Percentiles rank a stretch among this genome's conserved stretches.
Conservation (phyloP, 2,113 vertebrate genomes). For the Camelus bactrianus region DNA sequence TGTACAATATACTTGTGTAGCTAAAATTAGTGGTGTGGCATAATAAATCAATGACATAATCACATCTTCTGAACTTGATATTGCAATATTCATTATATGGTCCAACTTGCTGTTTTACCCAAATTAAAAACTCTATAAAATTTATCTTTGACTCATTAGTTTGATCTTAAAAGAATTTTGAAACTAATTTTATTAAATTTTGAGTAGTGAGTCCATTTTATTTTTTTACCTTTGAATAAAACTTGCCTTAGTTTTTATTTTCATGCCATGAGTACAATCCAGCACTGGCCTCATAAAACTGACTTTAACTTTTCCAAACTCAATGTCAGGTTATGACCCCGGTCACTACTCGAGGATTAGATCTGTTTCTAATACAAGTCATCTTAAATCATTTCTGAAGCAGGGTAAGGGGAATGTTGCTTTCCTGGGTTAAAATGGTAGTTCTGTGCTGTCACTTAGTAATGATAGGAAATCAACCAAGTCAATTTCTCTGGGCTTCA, state of each 20-base stretch:
- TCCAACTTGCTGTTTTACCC: neutral
- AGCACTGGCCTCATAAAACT: neutral
- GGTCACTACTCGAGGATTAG: neutral
- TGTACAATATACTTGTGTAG: neutral
- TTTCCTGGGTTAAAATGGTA: neutral
- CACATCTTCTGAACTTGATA: neutral
- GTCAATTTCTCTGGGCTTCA: neutral
- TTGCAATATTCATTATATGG: neutral
- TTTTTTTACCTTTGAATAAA: constrained; percentile 31
- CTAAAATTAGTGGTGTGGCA: neutral
- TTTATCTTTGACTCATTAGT: neutral
- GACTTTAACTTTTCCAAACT: neutral
- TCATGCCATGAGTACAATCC: neutral
- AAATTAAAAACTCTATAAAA: neutral
- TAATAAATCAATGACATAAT: neutral
- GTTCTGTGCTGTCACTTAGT: neutral
- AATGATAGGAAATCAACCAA: neutral
- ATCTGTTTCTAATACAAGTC: neutral
- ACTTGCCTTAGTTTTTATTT: constrained; percentile 36
- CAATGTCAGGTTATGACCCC: neutral
- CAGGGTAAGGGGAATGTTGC: neutral
- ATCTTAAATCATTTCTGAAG: constrained; percentile 33
- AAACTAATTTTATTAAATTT: constrained; percentile 43
- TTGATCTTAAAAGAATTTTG: constrained; percentile 47
- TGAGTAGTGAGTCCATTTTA: neutral